A percentile compares a stretch with the other conserved stretches of the same genome.
Evolutionary conservation across 2,797 vertebrate genomes (phyloP).

Genomic region (Salarias fasciatus): DNA sequence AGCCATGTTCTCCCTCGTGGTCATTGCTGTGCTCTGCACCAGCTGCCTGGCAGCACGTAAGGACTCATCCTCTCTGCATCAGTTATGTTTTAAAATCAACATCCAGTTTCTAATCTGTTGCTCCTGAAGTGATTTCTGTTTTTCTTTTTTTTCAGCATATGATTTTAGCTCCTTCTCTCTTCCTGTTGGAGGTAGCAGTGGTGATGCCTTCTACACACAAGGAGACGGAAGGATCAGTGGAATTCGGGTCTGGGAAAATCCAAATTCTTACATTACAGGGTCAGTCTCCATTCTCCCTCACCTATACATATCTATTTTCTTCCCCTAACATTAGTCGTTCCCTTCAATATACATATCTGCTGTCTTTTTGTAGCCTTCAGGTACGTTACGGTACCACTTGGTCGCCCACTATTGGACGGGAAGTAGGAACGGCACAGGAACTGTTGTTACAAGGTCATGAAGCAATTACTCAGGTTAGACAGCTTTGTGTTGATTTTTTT

Average conservation of each 20-base stretch:
- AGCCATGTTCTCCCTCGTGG: slow-evolving; percentile 27
- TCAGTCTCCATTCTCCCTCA: slow-evolving; percentile 21
- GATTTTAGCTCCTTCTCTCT: slow-evolving; percentile 36
- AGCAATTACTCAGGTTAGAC: slow-evolving; percentile 47
- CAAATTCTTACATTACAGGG: slow-evolving; percentile 22
- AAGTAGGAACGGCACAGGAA: fast-evolving
- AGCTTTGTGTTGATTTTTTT: too few relatives aligned
- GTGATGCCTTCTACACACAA: slow-evolving; percentile 9
- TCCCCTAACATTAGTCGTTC: too few relatives aligned
- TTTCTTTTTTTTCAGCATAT: too few relatives aligned
- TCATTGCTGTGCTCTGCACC: slow-evolving; percentile 13
- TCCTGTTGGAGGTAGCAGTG: slow-evolving; percentile 28
- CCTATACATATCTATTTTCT: too few relatives aligned
- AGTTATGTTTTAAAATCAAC: neutral
- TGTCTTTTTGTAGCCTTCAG: slow-evolving; percentile 41
- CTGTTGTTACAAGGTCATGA: slow-evolving; percentile 32
- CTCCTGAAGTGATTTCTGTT: too few relatives aligned
- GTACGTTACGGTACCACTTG: slow-evolving; percentile 27
- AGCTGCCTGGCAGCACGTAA: slow-evolving; percentile 31
- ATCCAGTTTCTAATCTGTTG: neutral
- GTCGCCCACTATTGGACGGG: neutral
- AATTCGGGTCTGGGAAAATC: slow-evolving; percentile 32
- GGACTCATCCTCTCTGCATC: neutral
- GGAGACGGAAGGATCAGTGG: slow-evolving; percentile 35
- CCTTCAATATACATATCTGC: too few relatives aligned